These are phyloP conservation scores for Achatina immaculata DNA, from an alignment of 1,140 invertebrate genomes.

Conservation along the genomic window DNA sequence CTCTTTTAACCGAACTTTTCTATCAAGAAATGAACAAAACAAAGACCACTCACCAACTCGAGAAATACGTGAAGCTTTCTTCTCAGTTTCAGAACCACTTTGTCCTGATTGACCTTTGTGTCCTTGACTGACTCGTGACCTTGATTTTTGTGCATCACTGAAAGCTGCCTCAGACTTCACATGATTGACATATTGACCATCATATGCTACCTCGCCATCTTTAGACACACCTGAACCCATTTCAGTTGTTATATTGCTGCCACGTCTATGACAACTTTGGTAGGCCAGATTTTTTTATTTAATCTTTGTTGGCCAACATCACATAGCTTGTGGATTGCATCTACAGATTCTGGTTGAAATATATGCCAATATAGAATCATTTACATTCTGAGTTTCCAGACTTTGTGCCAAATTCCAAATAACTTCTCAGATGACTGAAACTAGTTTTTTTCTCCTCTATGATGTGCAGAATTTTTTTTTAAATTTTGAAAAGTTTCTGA, in stretches of 20 bases:
- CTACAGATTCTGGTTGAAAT: too few relatives aligned
- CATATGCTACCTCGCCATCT: constrained; percentile 46
- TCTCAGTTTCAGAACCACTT: constrained; percentile 11
- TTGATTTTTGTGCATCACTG: constrained; percentile 8
- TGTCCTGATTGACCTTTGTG: constrained; percentile 12
- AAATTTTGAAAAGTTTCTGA: too few relatives aligned
- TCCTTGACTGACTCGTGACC: constrained; percentile 36
- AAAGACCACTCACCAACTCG: constrained; percentile 53
- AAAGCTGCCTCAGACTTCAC: constrained; percentile 31
- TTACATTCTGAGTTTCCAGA: too few relatives aligned
- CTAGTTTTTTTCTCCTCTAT: too few relatives aligned
- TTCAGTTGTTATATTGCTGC: background rate
- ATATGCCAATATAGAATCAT: too few relatives aligned
- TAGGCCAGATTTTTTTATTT: background rate
- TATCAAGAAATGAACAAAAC: too few relatives aligned
- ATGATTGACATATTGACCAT: constrained; percentile 40
- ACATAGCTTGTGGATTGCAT: background rate
- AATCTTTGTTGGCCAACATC: background rate
- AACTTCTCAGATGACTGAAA: too few relatives aligned
- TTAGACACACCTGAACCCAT: constrained; percentile 50
- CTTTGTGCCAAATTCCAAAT: too few relatives aligned
- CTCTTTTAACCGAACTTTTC: too few relatives aligned
- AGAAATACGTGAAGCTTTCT: constrained; percentile 28
- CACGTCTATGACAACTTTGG: background rate
- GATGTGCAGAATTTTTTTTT: too few relatives aligned